A percentile compares a stretch with the other conserved stretches of the same genome.
Evolutionary conservation across 2,797 vertebrate species (phyloP).

Genomic region (Pelobates cultripes): DNA sequence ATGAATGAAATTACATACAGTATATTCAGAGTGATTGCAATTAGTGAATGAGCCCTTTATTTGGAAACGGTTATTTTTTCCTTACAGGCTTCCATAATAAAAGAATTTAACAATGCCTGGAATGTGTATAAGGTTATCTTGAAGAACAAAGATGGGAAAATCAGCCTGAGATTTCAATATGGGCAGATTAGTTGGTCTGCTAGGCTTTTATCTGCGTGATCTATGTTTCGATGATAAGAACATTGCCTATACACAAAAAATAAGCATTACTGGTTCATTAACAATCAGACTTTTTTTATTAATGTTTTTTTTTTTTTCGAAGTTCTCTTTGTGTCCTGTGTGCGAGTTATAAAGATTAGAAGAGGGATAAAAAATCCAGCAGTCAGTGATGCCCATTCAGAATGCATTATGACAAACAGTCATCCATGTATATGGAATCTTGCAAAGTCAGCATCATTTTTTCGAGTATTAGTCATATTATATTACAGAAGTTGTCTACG

Average conservation of each 20-base stretch:
- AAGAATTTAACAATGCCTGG: too few relatives aligned
- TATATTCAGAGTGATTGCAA: too few relatives aligned
- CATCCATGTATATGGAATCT: conserved; percentile 2
- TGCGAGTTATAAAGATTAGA: conserved; percentile 2
- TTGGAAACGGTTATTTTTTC: too few relatives aligned
- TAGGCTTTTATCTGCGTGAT: neutral
- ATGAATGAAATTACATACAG: too few relatives aligned
- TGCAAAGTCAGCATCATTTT: conserved; percentile 35
- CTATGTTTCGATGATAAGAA: neutral
- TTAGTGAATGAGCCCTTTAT: too few relatives aligned
- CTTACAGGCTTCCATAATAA: too few relatives aligned
- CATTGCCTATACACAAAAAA: neutral
- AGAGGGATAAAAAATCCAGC: conserved; percentile 11
- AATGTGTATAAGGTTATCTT: too few relatives aligned
- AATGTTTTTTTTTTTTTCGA: neutral
- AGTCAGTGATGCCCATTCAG: neutral
- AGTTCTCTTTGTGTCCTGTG: neutral
- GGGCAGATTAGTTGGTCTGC: too few relatives aligned
- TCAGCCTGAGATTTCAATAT: too few relatives aligned
- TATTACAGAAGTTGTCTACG: conserved; percentile 38
- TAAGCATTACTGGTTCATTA: neutral
- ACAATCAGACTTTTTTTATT: neutral
- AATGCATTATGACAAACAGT: conserved; percentile 14
- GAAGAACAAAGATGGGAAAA: too few relatives aligned
- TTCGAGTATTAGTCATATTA: conserved; percentile 39